A percentile compares a stretch with the other conserved stretches of the same genome.
Evolutionary conservation across 2,888 invertebrate species (phyloP).

Genomic region (Fragum sueziense): DNA sequence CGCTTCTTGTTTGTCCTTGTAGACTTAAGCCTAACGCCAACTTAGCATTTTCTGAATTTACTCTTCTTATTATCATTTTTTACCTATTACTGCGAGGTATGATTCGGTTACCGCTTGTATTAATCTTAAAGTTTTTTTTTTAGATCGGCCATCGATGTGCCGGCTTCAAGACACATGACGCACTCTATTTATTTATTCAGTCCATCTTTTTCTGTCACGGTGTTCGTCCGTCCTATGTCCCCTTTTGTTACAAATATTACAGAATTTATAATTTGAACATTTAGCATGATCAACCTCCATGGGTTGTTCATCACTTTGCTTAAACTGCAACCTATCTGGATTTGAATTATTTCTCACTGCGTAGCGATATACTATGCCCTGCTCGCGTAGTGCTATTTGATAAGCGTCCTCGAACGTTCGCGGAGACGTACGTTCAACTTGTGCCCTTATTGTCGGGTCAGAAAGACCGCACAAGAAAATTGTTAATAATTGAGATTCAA

Average conservation of each 20-base stretch:
- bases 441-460: no score
- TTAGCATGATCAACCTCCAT: conserved; percentile 5
- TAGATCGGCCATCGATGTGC: no score
- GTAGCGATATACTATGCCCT: conserved; percentile 17
- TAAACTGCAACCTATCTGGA: background rate
- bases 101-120: background rate
- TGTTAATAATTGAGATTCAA: no score
- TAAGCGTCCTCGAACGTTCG: conserved; percentile 23
- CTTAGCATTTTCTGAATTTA: no score
- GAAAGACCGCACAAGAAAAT: no score
- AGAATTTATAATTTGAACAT: background rate
- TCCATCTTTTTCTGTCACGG: background rate
- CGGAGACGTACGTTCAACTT: conserved; percentile 1
- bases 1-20: no score
- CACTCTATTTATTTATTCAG: no score
- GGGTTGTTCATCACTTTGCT: conserved; percentile 3
- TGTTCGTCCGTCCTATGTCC: background rate
- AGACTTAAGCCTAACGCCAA: no score
- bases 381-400: conserved; percentile 3
- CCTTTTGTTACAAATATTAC: background rate
- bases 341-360: conserved; percentile 10
- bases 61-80: no score
- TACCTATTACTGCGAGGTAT: no score
- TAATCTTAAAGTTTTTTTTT: background rate
- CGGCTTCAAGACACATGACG: no score